These are phyloP conservation scores for Menidia menidia DNA, from an alignment of 2,797 vertebrate species.

Conservation along the genomic window DNA sequence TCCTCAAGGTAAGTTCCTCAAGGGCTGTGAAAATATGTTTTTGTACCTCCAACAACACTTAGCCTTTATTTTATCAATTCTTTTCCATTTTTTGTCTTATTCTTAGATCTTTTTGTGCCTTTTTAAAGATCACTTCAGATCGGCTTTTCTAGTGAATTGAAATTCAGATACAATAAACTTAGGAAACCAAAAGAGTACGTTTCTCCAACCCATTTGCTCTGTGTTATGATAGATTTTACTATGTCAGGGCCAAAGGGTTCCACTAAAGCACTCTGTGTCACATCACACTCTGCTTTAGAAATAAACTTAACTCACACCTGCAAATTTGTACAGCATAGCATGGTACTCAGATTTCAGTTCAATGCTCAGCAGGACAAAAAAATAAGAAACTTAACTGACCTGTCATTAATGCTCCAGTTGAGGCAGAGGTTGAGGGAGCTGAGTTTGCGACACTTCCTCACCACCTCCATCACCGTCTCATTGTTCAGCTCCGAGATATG, in stretches of 20 bases:
- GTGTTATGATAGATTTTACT: too few species aligned
- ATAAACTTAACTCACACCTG: not conserved
- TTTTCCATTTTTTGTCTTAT: too few species aligned
- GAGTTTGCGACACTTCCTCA: constrained; percentile 93
- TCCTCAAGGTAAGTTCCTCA: too few species aligned
- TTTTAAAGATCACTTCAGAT: not conserved
- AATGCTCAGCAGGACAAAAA: too few species aligned
- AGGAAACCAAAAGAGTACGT: too few species aligned
- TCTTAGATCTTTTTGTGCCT: not conserved
- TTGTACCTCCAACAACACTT: too few species aligned
- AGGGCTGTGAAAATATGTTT: too few species aligned
- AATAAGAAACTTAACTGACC: constrained; percentile 75
- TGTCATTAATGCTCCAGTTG: constrained; percentile 99
- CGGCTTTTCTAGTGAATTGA: not conserved
- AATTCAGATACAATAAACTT: too few species aligned
- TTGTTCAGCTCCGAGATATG: constrained; percentile 98
- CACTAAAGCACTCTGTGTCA: not conserved
- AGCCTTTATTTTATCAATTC: too few species aligned
- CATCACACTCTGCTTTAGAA: not conserved
- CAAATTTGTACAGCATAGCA: too few species aligned
- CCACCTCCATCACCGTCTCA: constrained; percentile 98
- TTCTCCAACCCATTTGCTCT: too few species aligned
- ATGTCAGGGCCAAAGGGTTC: not conserved
- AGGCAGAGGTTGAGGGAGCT: constrained; percentile 98
- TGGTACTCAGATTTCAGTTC: too few species aligned